phyloP scores from a whole-genome alignment of 2,888 invertebrate species.

The Brachypterus glaber region DNA sequence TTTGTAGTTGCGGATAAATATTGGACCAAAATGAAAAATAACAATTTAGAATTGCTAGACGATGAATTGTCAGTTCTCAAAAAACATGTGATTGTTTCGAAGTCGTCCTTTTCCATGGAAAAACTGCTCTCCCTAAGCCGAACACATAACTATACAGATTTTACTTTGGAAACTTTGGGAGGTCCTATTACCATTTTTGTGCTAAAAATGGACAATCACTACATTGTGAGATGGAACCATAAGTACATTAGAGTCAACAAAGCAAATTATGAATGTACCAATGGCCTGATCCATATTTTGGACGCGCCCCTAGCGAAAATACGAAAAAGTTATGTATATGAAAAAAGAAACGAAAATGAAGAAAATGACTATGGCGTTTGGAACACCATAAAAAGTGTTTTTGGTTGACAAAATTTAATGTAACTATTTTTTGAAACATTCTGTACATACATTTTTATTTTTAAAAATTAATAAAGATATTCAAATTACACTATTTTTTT shows the following conservation, averaged over 20 bases:
- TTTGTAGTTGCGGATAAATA: constrained; percentile 83
- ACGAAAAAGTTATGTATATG: too few species aligned
- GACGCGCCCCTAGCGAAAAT: constrained; percentile 52
- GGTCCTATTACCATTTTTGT: constrained; percentile 26
- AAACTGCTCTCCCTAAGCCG: constrained; percentile 39
- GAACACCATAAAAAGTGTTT: too few species aligned
- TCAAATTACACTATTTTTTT: too few species aligned
- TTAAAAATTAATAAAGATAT: too few species aligned
- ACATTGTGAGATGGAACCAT: constrained; percentile 38
- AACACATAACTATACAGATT: constrained; percentile 19
- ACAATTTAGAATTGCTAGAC: constrained; percentile 17
- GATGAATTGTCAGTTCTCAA: constrained; percentile 71
- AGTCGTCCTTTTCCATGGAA: constrained; percentile 64
- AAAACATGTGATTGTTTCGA: constrained; percentile 74
- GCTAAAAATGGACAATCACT: constrained; percentile 21
- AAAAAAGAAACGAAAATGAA: too few species aligned
- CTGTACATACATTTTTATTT: too few species aligned
- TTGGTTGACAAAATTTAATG: too few species aligned
- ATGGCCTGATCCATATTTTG: constrained; percentile 89
- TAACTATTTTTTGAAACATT: too few species aligned
- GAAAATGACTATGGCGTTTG: too few species aligned
- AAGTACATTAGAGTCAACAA: constrained; percentile 71
- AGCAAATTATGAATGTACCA: constrained; percentile 86
- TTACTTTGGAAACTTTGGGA: constrained; percentile 21
- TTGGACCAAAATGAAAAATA: constrained; percentile 50